A percentile compares a stretch with the other conserved stretches of the same genome.
Evolutionary conservation across 2,113 vertebrate genomes (phyloP).

Genomic region (Leuciscus idus): DNA sequence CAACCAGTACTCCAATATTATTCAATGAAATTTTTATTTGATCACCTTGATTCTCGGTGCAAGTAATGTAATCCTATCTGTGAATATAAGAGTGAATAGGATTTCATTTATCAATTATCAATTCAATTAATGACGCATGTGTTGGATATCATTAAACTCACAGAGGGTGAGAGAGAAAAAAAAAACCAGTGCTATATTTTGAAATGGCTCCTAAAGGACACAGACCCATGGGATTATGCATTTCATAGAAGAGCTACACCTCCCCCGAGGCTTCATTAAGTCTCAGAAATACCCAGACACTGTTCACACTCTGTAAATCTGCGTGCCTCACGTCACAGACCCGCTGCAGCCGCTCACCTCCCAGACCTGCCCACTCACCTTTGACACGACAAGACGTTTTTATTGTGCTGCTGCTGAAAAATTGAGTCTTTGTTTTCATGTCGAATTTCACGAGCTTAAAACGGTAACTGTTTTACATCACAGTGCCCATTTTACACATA

Average conservation of each 20-base stretch:
- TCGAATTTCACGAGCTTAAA: conserved; percentile 5
- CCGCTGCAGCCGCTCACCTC: conserved; percentile 75
- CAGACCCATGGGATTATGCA: conserved; percentile 82
- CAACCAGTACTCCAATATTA: conserved; percentile 13
- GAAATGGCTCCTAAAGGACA: conserved; percentile 84
- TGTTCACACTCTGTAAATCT: conserved; percentile 94
- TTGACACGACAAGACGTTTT: conserved; percentile 40
- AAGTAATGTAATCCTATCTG: not conserved
- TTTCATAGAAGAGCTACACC: conserved; percentile 80
- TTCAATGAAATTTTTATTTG: not conserved
- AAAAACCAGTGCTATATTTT: conserved; percentile 86
- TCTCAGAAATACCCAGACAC: conserved; percentile 90
- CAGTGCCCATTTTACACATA: not conserved
- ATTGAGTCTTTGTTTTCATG: conserved; percentile 29
- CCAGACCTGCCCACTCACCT: conserved; percentile 46
- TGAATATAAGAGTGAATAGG: not conserved
- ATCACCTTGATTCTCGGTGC: not conserved
- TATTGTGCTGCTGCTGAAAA: conserved; percentile 38
- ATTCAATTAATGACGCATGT: conserved; percentile 81
- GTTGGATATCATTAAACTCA: conserved; percentile 90
- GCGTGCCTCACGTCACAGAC: conserved; percentile 84
- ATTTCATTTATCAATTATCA: not conserved
- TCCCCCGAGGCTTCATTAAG: conserved; percentile 92
- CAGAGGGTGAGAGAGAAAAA: conserved; percentile 81
- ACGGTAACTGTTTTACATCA: not conserved